Conservation (phyloP, 2,113 vertebrate genomes). For the Neotragus moschatus region DNA sequence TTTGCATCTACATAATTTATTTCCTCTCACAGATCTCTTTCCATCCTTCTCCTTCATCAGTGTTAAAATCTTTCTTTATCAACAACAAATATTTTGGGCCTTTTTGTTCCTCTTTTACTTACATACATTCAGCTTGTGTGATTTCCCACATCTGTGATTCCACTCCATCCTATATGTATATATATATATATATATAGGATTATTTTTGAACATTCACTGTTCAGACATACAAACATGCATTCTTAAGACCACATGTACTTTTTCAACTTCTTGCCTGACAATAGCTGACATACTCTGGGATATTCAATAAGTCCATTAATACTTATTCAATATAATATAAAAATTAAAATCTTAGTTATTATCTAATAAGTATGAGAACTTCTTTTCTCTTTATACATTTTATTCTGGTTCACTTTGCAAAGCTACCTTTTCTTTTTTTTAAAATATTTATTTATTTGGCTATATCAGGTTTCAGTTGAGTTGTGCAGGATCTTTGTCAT, state of each 20-base stretch:
- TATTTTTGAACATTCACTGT: not conserved
- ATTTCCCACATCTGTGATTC: not conserved
- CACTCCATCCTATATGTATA: not conserved
- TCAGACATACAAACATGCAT: not conserved
- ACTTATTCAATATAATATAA: not conserved
- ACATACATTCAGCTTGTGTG: not conserved
- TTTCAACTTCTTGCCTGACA: not conserved
- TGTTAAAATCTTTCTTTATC: not conserved
- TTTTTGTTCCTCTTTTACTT: not conserved
- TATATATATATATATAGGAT: not conserved
- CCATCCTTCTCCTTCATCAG: slow-evolving; percentile 12
- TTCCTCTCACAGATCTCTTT: slow-evolving; percentile 31
- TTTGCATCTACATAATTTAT: slow-evolving; percentile 43
- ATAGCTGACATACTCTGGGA: not conserved
- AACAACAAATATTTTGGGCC: not conserved
- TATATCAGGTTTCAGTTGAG: not conserved
- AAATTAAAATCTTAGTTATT: not conserved
- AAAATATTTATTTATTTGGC: not conserved
- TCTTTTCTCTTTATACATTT: not conserved
- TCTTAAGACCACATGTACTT: not conserved
- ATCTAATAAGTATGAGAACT: not conserved
- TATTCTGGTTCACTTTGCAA: not conserved
- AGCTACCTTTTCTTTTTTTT: not conserved
- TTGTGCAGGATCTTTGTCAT: not conserved
- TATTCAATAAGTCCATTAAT: not conserved